Evolutionary conservation across 2,888 invertebrate species (phyloP), one percentile per base, ranked within the genome.

Genomic region (Hetaerina titia): DNA sequence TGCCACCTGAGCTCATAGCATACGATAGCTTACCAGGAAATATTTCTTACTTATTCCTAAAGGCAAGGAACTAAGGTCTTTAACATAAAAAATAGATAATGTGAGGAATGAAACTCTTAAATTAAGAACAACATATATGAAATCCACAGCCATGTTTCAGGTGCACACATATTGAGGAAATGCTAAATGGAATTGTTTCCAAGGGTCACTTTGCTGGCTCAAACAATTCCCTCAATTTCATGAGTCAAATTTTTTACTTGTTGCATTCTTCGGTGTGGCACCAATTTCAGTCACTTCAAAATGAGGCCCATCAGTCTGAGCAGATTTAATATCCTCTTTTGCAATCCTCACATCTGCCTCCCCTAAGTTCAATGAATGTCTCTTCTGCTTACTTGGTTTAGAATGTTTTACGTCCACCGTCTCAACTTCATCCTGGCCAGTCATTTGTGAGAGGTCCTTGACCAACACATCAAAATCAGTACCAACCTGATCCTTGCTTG

Each of bases 81-180:
- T 56, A 19, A 64, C 45, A n/a, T 92, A 92, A 22, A 60, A 92
- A 92, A 25, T 15, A 31, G 45, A 63, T 31, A 15, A 4, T 13
- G 63, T 9, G 63, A 90, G 63, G 63, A 60, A 31, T 69, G 17
- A 69, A 45, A 56, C 92, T 92, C 22, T 60, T 69, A 22, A 31
- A 92, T 31, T 92, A 64, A 17, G 1, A 88, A 57, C 13, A n/a
- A 69, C 45, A 69, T 45, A 45, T 45, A 45, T 63, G 64, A 90
- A 64, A 69, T 92, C 64, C 90, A 92, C 92, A 92, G 92, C 92
- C 92, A 92, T 92, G 9, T 92, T 92, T 56, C 22, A 69, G 64
- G 69, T 81, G 81, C 31, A 81, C 25, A 8, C n/a, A 31, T 81
- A 58, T 58, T 31, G 13, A 69, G 56, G 69, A 74, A 56, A 92